A percentile compares a stretch with the other conserved stretches of the same genome.
Evolutionary conservation across 2,888 invertebrate genomes (phyloP).

Genomic region (Machimus atricapillus): DNA sequence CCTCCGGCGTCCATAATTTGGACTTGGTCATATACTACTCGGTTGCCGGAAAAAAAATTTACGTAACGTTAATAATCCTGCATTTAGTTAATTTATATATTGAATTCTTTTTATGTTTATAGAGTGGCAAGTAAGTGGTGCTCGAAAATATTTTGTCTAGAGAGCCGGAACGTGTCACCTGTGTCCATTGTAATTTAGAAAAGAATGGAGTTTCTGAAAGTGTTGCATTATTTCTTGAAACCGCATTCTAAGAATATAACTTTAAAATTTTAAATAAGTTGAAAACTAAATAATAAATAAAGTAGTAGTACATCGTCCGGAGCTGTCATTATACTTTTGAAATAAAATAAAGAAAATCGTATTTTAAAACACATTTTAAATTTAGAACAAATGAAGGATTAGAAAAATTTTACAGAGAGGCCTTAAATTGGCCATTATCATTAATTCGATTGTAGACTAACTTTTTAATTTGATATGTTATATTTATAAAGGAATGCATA

Average conservation of each 20-base stretch:
- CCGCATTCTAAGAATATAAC: not conserved
- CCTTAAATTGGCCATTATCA: not conserved
- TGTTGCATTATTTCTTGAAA: not conserved
- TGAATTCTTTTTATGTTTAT: not conserved
- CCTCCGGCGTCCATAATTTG: constrained; percentile 63
- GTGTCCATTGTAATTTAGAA: not conserved
- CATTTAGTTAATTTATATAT: constrained; percentile 1
- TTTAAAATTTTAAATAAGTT: not conserved
- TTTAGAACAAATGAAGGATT: not conserved
- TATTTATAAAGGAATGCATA: not conserved
- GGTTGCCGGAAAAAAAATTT: constrained; percentile 52
- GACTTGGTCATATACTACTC: constrained; percentile 62
- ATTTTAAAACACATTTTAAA: not conserved
- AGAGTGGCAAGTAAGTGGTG: not conserved
- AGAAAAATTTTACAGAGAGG: not conserved
- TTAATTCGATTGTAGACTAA: not conserved
- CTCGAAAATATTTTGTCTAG: not conserved
- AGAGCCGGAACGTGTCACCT: not conserved
- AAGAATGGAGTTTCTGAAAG: not conserved
- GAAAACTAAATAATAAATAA: not conserved
- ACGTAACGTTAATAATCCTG: constrained; percentile 40
- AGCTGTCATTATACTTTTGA: not conserved
- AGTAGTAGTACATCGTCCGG: not conserved
- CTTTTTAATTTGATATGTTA: not conserved
- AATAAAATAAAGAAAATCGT: not conserved